Base-by-base conservation (phyloP, 2,888 invertebrate genomes). In the Ophioninae sp. region DNA sequence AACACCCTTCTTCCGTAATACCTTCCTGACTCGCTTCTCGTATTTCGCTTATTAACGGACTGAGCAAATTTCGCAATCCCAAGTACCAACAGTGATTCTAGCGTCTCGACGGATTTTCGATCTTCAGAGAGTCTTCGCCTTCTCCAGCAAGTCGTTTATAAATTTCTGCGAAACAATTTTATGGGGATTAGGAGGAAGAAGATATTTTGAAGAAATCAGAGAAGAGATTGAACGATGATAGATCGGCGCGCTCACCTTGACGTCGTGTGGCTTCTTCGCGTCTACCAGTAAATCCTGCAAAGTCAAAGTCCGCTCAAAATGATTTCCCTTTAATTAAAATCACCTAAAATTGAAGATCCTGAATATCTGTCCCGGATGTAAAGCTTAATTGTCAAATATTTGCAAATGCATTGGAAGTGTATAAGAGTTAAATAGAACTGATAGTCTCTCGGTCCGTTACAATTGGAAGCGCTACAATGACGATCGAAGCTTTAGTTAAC, bases 191-290 rank as follows among this genome's bases (percentile, higher is more conserved):
- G 13, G 9, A 9, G 44, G 44, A 44, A 44, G 10, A 44, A 44
- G 44, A 10, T 8, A 10, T 30, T 30, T 30, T 30, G 1, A 2
- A 30, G 30, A 30, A 30, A 30, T 30, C 30, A 30, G 10, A 10
- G 3, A 13, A 13, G 3, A 17, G 5, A 51, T 13, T 51, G 10
- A 1, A 0, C 2, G 13, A 10, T 10, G 0, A 51, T 17, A 51
- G 13, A 17, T 51, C 17, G 13, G 51, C 13, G 51, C 17, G 23
- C 59, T 95, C 93, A 97, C 97, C 94, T 97, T 96, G 94, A 97
- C 96, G 95, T 97, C 97, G 93, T 96, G 96, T 93, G 97, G 96
- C 93, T 97, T 96, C 94, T 97, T 97, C 93, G 97, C 97, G 93
- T 96, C 96, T 90, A 95, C 96, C 92, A 97, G 94, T 90, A 97